Base-by-base conservation (phyloP, 2,797 vertebrate species). In the Bucorvus abyssinicus region DNA sequence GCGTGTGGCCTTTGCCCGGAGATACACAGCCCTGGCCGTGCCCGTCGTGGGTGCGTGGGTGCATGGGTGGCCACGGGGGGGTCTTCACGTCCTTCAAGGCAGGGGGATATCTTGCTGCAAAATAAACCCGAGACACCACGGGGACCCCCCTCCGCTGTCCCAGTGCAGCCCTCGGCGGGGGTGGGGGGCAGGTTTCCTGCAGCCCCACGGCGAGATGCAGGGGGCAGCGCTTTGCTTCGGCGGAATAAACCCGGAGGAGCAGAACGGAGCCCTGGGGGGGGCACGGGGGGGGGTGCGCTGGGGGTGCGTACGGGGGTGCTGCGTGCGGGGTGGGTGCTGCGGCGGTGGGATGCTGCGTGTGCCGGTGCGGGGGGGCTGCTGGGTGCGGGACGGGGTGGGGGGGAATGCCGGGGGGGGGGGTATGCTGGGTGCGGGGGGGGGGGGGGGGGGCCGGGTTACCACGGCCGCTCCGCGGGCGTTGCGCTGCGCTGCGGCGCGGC, bases 341-440 rank as follows among this genome's bases (percentile, higher is more conserved):
- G 5, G 52, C 22, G 27, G 52, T 16, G 49, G 49, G 21, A 19
- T 55, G 20, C 30, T 27, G 30, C 17, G 45, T 47, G 18, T 45
- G 29, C n/a, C 21, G n/a, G 30, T 23, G 45, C 4, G 7, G n/a
- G 34, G 34, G 5, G 2, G 0, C 18, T 26, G 57, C 21, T 26
- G 45, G 3, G 2, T 3, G 4, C 12, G 1, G 45, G 36, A 4
- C 1, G 44, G 34, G 5, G 23, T 52, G 50, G 14, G 6, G 32
- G n/a, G 14, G 5, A 42, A 26, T 59, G 10, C 10, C 13, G n/a
- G 34, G 6, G 47, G 47, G 47, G 47, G 9, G 44, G 44, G 44
- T 44, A 44, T 34, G 24, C 11, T 6, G 26, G 19, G 22, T 23
- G 38, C 29, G 12, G 21, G 42, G 15, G 11, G 21, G 22, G 7